Conservation (phyloP, 2,797 vertebrate species). For the Ispidina lecontei region DNA sequence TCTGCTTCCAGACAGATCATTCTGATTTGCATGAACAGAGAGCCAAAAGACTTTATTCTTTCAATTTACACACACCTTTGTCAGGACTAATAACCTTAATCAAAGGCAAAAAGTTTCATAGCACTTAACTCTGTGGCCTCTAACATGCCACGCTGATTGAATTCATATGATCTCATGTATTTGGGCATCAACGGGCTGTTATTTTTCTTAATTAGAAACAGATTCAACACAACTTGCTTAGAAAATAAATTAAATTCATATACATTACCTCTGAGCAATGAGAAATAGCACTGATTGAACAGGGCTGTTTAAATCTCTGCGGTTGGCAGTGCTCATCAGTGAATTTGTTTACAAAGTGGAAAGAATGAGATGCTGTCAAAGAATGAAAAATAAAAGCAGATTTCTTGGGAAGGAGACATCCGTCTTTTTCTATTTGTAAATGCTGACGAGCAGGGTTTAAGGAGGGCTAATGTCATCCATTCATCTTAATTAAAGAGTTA, state of each 20-base stretch:
- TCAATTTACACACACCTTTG: slow-evolving; percentile 11
- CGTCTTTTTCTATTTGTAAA: slow-evolving; percentile 81
- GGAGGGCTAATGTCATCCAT: slow-evolving; percentile 82
- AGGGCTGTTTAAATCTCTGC: slow-evolving; percentile 46
- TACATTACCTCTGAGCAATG: slow-evolving; percentile 29
- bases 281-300: slow-evolving; percentile 53
- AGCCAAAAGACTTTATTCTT: not conserved
- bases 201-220: slow-evolving; percentile 57
- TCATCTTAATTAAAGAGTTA: slow-evolving; percentile 88
- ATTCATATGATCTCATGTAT: slow-evolving; percentile 9
- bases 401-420: slow-evolving; percentile 78
- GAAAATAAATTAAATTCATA: slow-evolving; percentile 44
- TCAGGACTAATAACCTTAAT: slow-evolving; percentile 7
- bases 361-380: slow-evolving; percentile 72
- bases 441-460: slow-evolving; percentile 83
- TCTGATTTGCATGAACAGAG: not conserved
- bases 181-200: not conserved
- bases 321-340: slow-evolving; percentile 29
- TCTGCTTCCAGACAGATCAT: not conserved
- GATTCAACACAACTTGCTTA: slow-evolving; percentile 30
- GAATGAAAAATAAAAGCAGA: slow-evolving; percentile 79
- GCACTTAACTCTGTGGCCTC: not conserved
- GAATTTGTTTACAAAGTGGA: slow-evolving; percentile 73
- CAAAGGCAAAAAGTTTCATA: slow-evolving; percentile 10
- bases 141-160: not conserved